Percentiles rank a stretch among this genome's conserved stretches.
Evolutionary conservation across 2,797 vertebrate genomes (phyloP).

Genomic region (Botia almorhae): DNA sequence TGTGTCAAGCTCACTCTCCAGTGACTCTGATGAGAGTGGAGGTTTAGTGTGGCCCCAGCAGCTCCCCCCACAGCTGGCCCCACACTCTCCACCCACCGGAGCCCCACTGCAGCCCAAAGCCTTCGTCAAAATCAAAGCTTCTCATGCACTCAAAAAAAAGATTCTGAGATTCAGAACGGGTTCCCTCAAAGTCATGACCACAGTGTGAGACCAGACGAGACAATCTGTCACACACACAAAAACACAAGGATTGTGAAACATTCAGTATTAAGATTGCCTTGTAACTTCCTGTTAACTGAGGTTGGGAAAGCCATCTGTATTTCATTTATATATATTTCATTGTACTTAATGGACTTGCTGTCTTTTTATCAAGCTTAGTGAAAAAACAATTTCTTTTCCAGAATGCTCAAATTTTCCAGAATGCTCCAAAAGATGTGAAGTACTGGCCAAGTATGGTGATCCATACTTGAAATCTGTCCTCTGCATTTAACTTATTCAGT

Average conservation of each 20-base stretch:
- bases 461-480: no score
- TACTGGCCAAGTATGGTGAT: no score
- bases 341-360: no score
- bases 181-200: conserved; percentile 91
- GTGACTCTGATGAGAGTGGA: conserved; percentile 85
- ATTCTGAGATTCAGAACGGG: conserved; percentile 88
- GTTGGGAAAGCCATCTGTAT: neutral
- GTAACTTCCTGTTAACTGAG: neutral
- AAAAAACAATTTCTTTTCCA: no score
- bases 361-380: no score
- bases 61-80: conserved; percentile 78
- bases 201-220: conserved; percentile 75
- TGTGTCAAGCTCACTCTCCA: conserved; percentile 82
- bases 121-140: conserved; percentile 91
- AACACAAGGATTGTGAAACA: neutral
- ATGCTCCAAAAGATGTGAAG: no score
- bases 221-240: neutral
- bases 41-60: conserved; percentile 89
- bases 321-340: no score
- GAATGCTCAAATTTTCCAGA: no score
- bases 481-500: no score
- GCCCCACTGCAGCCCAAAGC: conserved; percentile 80
- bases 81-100: conserved; percentile 67
- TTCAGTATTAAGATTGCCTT: no score
- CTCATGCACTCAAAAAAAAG: conserved; percentile 90